A percentile compares a stretch with the other conserved stretches of the same genome.
These are phyloP conservation scores for Guaruba guarouba DNA, from an alignment of 2,113 vertebrate genomes.

Conservation along the genomic window DNA sequence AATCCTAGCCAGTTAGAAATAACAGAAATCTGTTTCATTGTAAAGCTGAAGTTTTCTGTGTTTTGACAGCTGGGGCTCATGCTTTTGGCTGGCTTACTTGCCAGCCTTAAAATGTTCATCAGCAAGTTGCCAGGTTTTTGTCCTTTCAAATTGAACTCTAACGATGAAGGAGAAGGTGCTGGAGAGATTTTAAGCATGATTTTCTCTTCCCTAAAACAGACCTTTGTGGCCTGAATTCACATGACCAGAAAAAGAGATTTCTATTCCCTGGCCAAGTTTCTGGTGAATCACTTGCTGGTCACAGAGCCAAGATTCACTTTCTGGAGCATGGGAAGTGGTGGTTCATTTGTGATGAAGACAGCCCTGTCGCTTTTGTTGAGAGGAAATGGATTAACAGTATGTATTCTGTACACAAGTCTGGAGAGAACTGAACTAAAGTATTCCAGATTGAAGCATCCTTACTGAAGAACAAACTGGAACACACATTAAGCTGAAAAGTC, in stretches of 20 bases:
- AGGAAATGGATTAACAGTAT: constrained; percentile 41
- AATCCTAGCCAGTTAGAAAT: constrained; percentile 46
- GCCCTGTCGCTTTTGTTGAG: background rate
- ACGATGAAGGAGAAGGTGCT: background rate
- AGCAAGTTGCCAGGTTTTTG: constrained; percentile 39
- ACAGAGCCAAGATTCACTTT: constrained; percentile 3
- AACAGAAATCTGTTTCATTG: constrained; percentile 60
- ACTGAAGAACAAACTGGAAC: background rate
- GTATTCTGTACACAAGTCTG: background rate
- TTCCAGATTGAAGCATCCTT: background rate
- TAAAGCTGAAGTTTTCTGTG: constrained; percentile 53
- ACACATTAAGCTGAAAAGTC: background rate
- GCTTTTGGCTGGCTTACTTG: constrained; percentile 54
- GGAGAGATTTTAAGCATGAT: constrained; percentile 2
- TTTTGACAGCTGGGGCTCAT: constrained; percentile 64
- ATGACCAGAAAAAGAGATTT: constrained; percentile 28
- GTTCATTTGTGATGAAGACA: background rate
- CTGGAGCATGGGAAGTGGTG: constrained; percentile 23
- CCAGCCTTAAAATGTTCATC: constrained; percentile 57
- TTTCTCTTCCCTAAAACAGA: background rate
- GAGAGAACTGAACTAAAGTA: background rate
- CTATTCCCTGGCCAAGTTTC: constrained; percentile 18
- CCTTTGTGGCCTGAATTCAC: constrained; percentile 30
- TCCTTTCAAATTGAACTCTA: constrained; percentile 19
- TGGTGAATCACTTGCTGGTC: constrained; percentile 55